Evolutionary conservation across 2,888 invertebrate species (phyloP), one percentile per base, ranked within the genome.

Genomic region (Melinaea marsaeus): DNA sequence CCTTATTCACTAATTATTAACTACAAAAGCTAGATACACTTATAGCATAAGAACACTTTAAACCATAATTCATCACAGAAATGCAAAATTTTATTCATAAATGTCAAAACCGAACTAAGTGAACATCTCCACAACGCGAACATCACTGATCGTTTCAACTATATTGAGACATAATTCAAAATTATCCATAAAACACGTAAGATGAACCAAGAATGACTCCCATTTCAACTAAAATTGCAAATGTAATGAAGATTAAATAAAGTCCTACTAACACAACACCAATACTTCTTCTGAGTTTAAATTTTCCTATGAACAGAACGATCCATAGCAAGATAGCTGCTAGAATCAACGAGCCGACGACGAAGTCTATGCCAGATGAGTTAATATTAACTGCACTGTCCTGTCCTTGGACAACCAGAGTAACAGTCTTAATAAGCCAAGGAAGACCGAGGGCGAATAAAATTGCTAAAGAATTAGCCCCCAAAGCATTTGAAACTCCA

Each of bases 391-490:
- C 93, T 9, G 86, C 89, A 0, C 91, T 81, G 3, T 77, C 65
- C 0, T 83, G 88, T 4, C 91, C 91, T 64, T 89, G 85, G 0
- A 77, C 84, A 3, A 92, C 81, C 56, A 91, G 79, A 57, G 93
- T 85, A 69, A 94, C 79, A 3, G 94, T 94, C 79, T 94, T 95
- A 71, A 97, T 94, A 62, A 96, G 93, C 97, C 97, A 97, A 0
- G 97, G 97, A 34, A 96, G 79, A 2, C 96, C 96, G 55, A 97
- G 85, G 2, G 97, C 96, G 59, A 97, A 91, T 2, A 97, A 85
- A 62, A 97, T 96, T 64, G 97, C 96, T 77, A 97, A 87, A 0
- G 96, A 96, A 77, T 97, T 97, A 0, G 96, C 96, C 1, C 97
- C 97, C 9, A 97, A 83, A 0, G 96, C 95, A 75, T 97, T 97